Conservation (phyloP, 2,797 vertebrate genomes). For the Falco biarmicus region DNA sequence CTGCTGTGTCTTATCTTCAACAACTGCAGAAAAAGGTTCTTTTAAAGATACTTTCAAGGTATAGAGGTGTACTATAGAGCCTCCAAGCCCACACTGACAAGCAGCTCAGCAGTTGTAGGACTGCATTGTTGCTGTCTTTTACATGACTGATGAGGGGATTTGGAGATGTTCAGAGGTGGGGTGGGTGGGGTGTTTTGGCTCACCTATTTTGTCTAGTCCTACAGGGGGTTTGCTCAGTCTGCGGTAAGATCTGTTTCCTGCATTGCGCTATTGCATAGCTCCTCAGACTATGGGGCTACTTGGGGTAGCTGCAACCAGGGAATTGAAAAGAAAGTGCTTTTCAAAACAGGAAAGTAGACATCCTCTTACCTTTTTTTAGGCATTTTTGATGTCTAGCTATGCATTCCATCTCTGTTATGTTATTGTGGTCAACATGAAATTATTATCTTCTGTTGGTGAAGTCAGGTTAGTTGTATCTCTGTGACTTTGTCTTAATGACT, state of each 20-base stretch:
- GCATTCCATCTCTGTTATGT: too few relatives aligned
- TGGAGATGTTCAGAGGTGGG: background rate
- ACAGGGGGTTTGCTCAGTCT: background rate
- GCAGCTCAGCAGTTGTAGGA: background rate
- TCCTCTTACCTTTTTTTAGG: background rate
- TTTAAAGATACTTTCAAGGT: background rate
- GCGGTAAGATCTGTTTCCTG: background rate
- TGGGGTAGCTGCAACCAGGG: background rate
- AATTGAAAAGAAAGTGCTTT: background rate
- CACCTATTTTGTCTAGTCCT: background rate
- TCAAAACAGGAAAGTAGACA: background rate
- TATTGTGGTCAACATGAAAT: too few relatives aligned
- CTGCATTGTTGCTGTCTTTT: background rate
- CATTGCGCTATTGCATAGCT: background rate
- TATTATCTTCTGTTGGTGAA: too few relatives aligned
- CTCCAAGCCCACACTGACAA: background rate
- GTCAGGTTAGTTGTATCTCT: too few relatives aligned
- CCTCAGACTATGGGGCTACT: background rate
- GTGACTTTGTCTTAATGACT: too few relatives aligned
- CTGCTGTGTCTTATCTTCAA: background rate
- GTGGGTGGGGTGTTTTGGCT: background rate
- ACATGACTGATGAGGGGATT: background rate
- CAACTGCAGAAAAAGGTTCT: background rate
- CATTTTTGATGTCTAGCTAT: too few relatives aligned
- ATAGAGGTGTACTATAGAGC: background rate